Evolutionary conservation across 2,113 vertebrate genomes (phyloP), one percentile per base, ranked within the genome.

Genomic region (Eudyptes chrysolophus): DNA sequence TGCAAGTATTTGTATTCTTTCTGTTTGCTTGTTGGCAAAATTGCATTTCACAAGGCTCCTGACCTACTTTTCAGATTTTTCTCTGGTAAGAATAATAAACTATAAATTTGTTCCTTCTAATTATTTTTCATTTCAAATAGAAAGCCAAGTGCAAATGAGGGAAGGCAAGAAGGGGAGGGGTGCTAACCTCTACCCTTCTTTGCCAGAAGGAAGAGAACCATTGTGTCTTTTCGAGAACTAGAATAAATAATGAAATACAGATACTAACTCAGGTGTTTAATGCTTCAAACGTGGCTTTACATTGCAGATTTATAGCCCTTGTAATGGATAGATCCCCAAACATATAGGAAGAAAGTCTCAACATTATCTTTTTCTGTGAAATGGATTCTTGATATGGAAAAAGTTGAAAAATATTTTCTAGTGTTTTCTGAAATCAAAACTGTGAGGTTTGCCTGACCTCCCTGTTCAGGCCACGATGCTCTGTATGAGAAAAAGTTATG

Each of bases 41-140:
- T 25, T 46, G 3, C 22, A 38, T 91, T 94, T 94, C 89, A 85
- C 81, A 69, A 69, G 54, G 44, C 54, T 72, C 61, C 52, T 87
- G 65, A 69, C 94, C 91, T 94, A 92, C 74, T 89, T 95, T 89
- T 82, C 30, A 58, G 40, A 30, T 62, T 84, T 84, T 82, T 72
- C 70, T 93, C 26, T 12, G 18, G 18, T 83, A 75, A 64, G 0
- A 5, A 64, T 30, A 71, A 65, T 48, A 89, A 92, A 61, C 16
- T 76, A 13, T 48, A 71, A 8, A 69, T 76, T 72, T 61, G 2
- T 55, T 87, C 61, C 16, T 80, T 89, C 16, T 54, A 58, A 64
- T 78, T 84, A 32, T 89, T 82, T 92, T 79, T 70, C 9, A 42
- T 32, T 94, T 94, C 26, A 61, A 87, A 52, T 78, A 86, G 42